Evolutionary conservation across 2,113 vertebrate genomes (phyloP).

Genomic region (Microcebus murinus): DNA sequence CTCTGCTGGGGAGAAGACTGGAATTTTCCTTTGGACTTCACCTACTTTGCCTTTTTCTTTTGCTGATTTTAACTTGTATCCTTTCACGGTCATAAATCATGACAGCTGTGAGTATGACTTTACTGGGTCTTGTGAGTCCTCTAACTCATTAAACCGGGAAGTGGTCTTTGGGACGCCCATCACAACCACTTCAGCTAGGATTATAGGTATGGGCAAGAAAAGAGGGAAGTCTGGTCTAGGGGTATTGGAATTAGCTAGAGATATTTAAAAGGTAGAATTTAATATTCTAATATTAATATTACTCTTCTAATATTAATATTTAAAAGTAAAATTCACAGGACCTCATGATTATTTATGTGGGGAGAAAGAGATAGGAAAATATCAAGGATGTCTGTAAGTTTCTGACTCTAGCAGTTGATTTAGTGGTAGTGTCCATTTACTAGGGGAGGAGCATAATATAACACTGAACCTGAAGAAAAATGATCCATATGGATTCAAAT

Average conservation of each 20-base stretch:
- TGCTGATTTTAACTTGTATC: not conserved
- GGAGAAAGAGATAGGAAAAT: not conserved
- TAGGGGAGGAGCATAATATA: not conserved
- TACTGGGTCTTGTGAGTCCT: not conserved
- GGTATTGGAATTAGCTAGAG: not conserved
- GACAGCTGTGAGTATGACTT: not conserved
- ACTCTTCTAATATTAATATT: not conserved
- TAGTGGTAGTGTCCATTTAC: not conserved
- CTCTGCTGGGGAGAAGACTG: not conserved
- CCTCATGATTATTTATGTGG: slow-evolving; percentile 16
- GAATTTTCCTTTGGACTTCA: not conserved
- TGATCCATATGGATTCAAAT: not conserved
- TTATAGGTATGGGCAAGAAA: not conserved
- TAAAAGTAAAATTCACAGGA: not conserved
- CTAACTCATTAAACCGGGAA: not conserved
- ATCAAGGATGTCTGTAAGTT: not conserved
- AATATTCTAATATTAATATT: too few relatives aligned
- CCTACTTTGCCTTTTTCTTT: not conserved
- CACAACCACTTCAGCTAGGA: not conserved
- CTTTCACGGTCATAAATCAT: not conserved
- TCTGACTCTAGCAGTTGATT: not conserved
- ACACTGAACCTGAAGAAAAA: not conserved
- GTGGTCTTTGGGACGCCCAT: not conserved
- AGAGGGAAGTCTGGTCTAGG: not conserved
- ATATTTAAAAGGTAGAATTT: not conserved